Percentiles rank a stretch among this genome's conserved stretches.
These are phyloP conservation scores for Liparis tanakae DNA, from an alignment of 2,797 vertebrate genomes.

Conservation along the genomic window DNA sequence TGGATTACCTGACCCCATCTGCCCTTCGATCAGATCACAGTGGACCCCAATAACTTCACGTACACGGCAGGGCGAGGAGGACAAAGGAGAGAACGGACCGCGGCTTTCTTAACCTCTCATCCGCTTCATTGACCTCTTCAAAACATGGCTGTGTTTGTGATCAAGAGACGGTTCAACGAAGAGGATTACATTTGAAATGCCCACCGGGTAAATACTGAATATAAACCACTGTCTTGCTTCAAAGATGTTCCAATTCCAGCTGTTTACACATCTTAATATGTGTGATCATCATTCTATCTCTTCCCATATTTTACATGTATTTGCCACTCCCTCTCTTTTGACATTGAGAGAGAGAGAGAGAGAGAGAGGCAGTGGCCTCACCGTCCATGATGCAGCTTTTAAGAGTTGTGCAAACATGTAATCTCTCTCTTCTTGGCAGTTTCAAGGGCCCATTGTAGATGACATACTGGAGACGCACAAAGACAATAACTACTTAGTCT, in stretches of 20 bases:
- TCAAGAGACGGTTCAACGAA: constrained; percentile 1
- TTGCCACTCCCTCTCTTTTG: constrained; percentile 32
- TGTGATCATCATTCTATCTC: neutral
- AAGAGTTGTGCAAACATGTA: constrained; percentile 25
- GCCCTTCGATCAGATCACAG: constrained; percentile 75
- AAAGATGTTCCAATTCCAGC: neutral
- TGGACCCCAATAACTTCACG: constrained; percentile 59
- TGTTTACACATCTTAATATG: neutral
- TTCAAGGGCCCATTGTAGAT: constrained; percentile 64
- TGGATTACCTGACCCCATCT: constrained; percentile 84
- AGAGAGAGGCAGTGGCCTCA: constrained; percentile 23
- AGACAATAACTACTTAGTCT: constrained; percentile 75
- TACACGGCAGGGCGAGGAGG: constrained; percentile 33
- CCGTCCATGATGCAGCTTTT: constrained; percentile 27
- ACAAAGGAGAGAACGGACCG: constrained; percentile 50
- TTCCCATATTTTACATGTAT: constrained; percentile 9
- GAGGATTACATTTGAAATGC: constrained; percentile 7
- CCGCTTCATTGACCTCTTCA: constrained; percentile 46
- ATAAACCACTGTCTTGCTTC: neutral
- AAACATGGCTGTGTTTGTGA: constrained; percentile 26
- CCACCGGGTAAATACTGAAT: neutral
- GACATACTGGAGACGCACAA: constrained; percentile 52
- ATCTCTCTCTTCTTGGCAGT: constrained; percentile 43
- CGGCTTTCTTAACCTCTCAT: constrained; percentile 62
- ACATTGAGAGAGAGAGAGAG: constrained; percentile 51